phyloP scores from a whole-genome alignment of 2,888 invertebrate genomes.

The Tigriopus californicus region DNA sequence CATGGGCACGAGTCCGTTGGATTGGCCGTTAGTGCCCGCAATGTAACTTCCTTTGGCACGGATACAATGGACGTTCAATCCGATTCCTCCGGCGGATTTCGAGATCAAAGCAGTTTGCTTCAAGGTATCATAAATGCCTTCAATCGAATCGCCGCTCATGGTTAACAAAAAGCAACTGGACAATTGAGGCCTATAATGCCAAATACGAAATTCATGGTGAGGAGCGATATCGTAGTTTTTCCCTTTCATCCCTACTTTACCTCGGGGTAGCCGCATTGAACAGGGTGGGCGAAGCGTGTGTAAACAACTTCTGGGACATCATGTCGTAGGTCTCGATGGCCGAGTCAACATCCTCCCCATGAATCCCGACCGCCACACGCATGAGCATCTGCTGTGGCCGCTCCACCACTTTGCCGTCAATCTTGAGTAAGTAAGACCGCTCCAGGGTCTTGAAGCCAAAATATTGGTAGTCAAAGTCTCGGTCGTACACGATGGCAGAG shows the following conservation, averaged over 20 bases:
- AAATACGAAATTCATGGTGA: no score
- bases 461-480: constrained; percentile 91
- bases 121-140: constrained; percentile 79
- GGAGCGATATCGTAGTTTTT: no score
- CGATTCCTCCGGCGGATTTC: constrained; percentile 92
- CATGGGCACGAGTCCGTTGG: constrained; percentile 92
- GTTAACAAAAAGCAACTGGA: constrained; percentile 87
- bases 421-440: constrained; percentile 77
- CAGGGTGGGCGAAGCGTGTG: constrained; percentile 91
- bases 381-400: constrained; percentile 97
- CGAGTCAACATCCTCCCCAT: constrained; percentile 73
- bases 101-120: constrained; percentile 87
- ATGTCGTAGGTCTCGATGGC: constrained; percentile 91
- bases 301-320: constrained; percentile 84
- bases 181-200: constrained; percentile 74
- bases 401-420: constrained; percentile 77
- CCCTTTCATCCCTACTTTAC: no score
- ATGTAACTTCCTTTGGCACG: constrained; percentile 77
- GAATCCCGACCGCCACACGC: constrained; percentile 91
- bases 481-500: constrained; percentile 85
- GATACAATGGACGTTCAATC: constrained; percentile 86
- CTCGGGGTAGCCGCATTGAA: constrained; percentile 75
- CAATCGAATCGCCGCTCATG: constrained; percentile 84
- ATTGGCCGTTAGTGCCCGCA: constrained; percentile 78
- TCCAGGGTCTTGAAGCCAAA: constrained; percentile 80